Base-by-base conservation (phyloP, 2,888 invertebrate genomes). In the Philaethria dido region DNA sequence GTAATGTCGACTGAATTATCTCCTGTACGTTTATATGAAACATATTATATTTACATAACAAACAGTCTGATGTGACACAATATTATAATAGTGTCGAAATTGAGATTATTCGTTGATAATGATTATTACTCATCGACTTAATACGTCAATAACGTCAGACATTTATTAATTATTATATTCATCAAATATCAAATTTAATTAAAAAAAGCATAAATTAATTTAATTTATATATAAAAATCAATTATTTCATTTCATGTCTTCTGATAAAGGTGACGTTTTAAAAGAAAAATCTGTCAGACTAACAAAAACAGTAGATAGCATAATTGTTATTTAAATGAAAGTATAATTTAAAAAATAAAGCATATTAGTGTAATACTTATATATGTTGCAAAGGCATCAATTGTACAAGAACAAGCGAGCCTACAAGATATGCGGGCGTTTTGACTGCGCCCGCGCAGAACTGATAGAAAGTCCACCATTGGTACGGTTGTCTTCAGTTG, bases 391-490 rank as follows among this genome's bases (percentile, higher is more conserved):
- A 59, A 45, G 13, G 22, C 42, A 45, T 59, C 44, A 45, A 59
- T 44, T 16, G 8, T 16, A 45, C 25, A 59, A 57, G 14, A 39
- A 57, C 22, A 29, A 59, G 44, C 59, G 25, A 59, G 25, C 22
- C 44, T 11, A 45, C 29, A 42, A 20, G 59, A 59, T 59, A 59
- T 29, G 44, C 44, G 18, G 44, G 44, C 44, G 59, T 44, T 45
- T 75, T 76, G 77, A 80, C 82, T 84, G 86, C 86, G 86, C 82
- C 72, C 72, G 79, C 87, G 85, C 86, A 86, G 74, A 89, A 85
- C 81, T 80, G 83, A 80, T 92, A 92, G 93, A 93, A 93, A 92
- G 93, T 92, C 80, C 77, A 78, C 77, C 79, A 69, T 75, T 60
- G 70, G 80, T 81, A 59, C 59, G 54, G 62, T 66, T 59, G 68